Percentiles rank a stretch among this genome's conserved stretches.
Conservation (phyloP, 2,888 invertebrate species). For the Parelbella ahira region DNA sequence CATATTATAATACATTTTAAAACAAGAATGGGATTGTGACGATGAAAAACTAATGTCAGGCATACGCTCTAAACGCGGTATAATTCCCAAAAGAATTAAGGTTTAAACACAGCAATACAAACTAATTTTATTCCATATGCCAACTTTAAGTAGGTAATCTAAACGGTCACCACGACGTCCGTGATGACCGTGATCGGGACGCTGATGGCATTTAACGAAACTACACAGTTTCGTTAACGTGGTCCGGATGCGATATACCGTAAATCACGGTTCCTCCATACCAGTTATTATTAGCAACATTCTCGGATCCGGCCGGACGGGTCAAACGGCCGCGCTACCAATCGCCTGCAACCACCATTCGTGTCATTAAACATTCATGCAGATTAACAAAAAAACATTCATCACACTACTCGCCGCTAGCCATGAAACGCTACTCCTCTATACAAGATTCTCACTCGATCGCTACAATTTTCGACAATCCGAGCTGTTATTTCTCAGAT, state of each 20-base stretch:
- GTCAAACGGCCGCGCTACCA: conserved; percentile 12
- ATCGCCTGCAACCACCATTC: conserved; percentile 2
- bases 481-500: no score
- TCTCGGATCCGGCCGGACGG: conserved; percentile 23
- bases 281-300: conserved; percentile 26
- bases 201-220: not conserved
- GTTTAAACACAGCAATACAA: no score
- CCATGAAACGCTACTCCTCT: not conserved
- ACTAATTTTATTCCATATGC: no score
- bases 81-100: no score
- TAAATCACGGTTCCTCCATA: conserved; percentile 24
- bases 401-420: conserved; percentile 11
- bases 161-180: conserved; percentile 1
- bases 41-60: no score
- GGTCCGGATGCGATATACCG: conserved; percentile 21
- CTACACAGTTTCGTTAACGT: conserved; percentile 1
- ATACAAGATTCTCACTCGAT: not conserved
- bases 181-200: not conserved
- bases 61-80: no score
- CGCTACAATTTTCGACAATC: not conserved
- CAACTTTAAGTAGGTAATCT: no score
- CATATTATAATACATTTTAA: no score
- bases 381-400: conserved; percentile 21
- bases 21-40: no score
- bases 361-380: conserved; percentile 18